Base-by-base conservation (phyloP, 1,140 invertebrate genomes). In the Charaxes varanes region DNA sequence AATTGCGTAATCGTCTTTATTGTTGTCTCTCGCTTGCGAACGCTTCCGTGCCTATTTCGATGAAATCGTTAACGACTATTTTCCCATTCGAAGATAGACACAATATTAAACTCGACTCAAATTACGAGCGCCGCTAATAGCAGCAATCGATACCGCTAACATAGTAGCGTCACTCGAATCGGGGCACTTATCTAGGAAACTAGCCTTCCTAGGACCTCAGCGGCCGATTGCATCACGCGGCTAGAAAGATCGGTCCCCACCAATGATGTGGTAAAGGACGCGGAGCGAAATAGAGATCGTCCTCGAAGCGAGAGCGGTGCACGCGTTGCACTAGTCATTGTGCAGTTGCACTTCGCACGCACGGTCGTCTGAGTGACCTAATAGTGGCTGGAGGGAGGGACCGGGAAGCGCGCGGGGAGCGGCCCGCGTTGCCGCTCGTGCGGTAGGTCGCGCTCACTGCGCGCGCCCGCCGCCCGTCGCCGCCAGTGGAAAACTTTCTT, bases 161-260 rank as follows among this genome's bases (percentile, higher is more conserved):
- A 15, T 30, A 48, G 37, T 41, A 17, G 23, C 41, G 18, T 15
- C 38, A 52, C 37, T 41, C 32, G 38, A 37, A 24, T 40, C 23
- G 31, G 26, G 6, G 30, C 32, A 53, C 38, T 47, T 48, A 54
- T 51, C 43, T 44, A 46, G 16, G 53, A 38, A 44, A 23, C 48
- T 48, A 47, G 57, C 60, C 55, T 69, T 62, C 61, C 62, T 72
- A 74, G 72, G 67, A 66, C 63, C 62, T 66, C 55, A 66, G 62
- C 57, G 46, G 46, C 54, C 43, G 56, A 73, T 82, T 82, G 76
- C 78, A 72, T 77, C 78, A 80, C 62, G 55, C 61, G 66, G 74
- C 71, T 79, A 82, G 78, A 79, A 79, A 78, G 70, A 82, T 74
- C 74, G 66, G 71, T 80, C 76, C 78, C 78, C 78, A 77, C 78